Evolutionary conservation across 53 echinoderm and acorn worm genomes (phyloP), one percentile per base, ranked within the genome.

Genomic region (Henricia sp.): DNA sequence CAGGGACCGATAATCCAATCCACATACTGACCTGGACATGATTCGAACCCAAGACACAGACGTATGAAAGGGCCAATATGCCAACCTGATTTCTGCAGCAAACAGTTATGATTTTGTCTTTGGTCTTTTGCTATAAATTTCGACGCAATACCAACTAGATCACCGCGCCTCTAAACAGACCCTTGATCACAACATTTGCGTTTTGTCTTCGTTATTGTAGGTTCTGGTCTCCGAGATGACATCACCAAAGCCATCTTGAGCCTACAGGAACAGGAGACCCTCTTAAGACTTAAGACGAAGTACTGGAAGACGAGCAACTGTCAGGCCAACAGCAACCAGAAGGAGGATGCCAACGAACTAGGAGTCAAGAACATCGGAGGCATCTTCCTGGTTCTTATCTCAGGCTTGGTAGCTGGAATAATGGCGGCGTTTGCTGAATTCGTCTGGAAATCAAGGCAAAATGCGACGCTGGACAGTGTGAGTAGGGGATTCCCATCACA

Each of bases 391-490:
- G 99, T 99, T 0, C 89, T 99, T 6, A 83, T 99, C 33, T 87
- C 92, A n/a, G 99, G 99, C 1, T 91, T 99, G 43, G 84, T 95
- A 36, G 86, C 87, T 40, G 95, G 99, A 5, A 85, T 92, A 6
- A 90, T 99, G 82, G 92, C 92, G 50, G 99, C 99, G 0, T 80
- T 99, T 25, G 95, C 90, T 20, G 99, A 99, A 83, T 99, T 99
- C 78, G 82, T 99, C 59, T 99, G 99, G 99, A 99, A 99, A 59
- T 99, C 99, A 40, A 72, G 99, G 50, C 99, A 99, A 55, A 99
- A 99, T 78, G 99, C 99, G 9, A 89, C 88, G 41, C 86, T 99
- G 28, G 99, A 99, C 70, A 92, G 89, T 64, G 99, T 99, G 82
- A 87, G 90, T 82, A 3, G 35, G 16, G 25, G n/a, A 19, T 44